Evolutionary conservation across 2,797 vertebrate species (phyloP), one percentile per base, ranked within the genome.

Genomic region (Platyrinchus mystaceus): DNA sequence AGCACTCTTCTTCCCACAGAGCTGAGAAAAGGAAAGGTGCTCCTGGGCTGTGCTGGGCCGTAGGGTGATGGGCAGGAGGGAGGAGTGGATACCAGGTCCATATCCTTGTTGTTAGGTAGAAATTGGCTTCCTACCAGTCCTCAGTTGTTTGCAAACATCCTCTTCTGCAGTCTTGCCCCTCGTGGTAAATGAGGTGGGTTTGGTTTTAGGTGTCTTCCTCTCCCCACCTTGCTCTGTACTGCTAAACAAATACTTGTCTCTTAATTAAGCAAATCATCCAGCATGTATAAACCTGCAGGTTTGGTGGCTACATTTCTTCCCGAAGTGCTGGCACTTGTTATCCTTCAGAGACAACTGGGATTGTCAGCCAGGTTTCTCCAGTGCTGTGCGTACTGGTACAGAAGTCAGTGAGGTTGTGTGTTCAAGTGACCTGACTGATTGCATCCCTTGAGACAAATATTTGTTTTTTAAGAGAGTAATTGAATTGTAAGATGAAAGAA

Each of bases 1-100:
- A 26, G 34, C 39, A 30, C 41, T 93, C 7, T 46, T 14, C 26
- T 64, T 84, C n/a, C 63, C n/a, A 9, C 24, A 41, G 82, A 60
- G 58, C 1, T 53, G 60, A 58, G 85, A 21, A 59, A 39, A 36
- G 39, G 36, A 62, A 56, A 62, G 53, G 22, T 49, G 19, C n/a
- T 32, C 26, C 37, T 1, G 6, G 30, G 34, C 68, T 1, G 1
- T 2, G 9, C n/a, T 14, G 39, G 27, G n/a, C 79, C 0, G 0
- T 18, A 53, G 68, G 71, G 46, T n/a, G 49, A 73, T 69, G 1
- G 4, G 14, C 47, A 56, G 82, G 50, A 58, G 2, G 2, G 8
- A 53, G 44, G 34, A n/a, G 18, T 21, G 46, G n/a, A 52, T 66
- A 32, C 43, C 39, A 39, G 73, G 12, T 85, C 28, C 74, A 19